Evolutionary conservation across 2,113 vertebrate species (phyloP), one percentile per base, ranked within the genome.

Genomic region (Hemibagrus wyckioides): DNA sequence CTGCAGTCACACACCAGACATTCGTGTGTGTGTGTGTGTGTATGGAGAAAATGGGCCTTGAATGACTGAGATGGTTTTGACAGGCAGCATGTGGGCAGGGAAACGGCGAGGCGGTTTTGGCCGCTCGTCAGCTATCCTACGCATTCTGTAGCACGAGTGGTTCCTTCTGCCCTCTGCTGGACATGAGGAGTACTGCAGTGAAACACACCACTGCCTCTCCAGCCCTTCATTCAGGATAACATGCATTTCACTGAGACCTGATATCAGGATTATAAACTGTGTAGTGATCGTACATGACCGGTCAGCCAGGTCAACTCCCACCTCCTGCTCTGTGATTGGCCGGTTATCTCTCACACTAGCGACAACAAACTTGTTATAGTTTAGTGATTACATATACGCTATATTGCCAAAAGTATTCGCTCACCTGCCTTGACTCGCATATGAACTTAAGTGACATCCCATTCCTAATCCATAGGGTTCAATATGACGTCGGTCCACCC

Each of bases 51-150:
- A 77, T 41, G 73, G 83, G 84, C 82, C 82, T 83, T 85, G 80
- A 92, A 92, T 92, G 89, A 90, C 90, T 85, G 84, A 90, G 85
- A 91, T 91, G 84, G 89, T 92, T 93, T 86, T 89, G 44, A 87
- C 89, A 36, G 91, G 88, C 87, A 56, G 84, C 89, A 77, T 83
- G 87, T 89, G 23, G 85, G 81, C 81, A 23, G 81, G 4, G 57
- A 83, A 23, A 80, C 36, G 36, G 28, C 73, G 82, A 48, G 33
- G 54, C 79, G 84, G 87, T 81, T 85, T 89, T 90, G 89, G 90
- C 84, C 80, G n/a, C 82, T 90, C 88, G 69, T 88, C 91, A 90
- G 85, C 69, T 90, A 89, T 91, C 90, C 75, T 63, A 89, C 87
- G 59, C 75, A 48, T 30, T 75, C 85, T 11, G 50, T 2, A n/a